Conservation (phyloP, 1,140 invertebrate genomes). For the Pinna nobilis region DNA sequence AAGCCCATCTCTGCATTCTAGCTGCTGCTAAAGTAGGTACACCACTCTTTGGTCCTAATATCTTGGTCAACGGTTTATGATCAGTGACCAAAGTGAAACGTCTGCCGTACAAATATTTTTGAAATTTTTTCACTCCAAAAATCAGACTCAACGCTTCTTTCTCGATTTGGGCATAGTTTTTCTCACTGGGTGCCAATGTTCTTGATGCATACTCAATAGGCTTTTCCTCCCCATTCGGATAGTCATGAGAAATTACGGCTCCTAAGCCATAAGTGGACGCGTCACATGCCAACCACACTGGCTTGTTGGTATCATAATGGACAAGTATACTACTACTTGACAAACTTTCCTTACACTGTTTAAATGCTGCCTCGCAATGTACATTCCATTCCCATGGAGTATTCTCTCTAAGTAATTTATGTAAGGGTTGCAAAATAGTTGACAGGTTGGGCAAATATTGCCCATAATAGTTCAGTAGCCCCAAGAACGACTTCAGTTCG, state of each 20-base stretch:
- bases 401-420: conserved; percentile 12
- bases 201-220: conserved; percentile 71
- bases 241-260: conserved; percentile 9
- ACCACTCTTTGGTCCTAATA: conserved; percentile 52
- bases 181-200: conserved; percentile 65
- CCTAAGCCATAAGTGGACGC: not conserved
- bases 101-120: conserved; percentile 74
- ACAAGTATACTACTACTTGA: conserved; percentile 46
- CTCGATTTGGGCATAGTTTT: conserved; percentile 74
- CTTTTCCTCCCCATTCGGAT: conserved; percentile 30
- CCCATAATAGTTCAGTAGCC: conserved; percentile 40
- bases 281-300: not conserved
- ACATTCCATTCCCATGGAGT: not conserved
- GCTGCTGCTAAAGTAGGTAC: conserved; percentile 48
- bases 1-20: conserved; percentile 69
- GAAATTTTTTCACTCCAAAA: conserved; percentile 76
- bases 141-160: conserved; percentile 75
- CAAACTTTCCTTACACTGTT: not conserved
- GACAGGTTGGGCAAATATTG: conserved; percentile 34
- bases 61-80: conserved; percentile 62
- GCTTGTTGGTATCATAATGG: conserved; percentile 57
- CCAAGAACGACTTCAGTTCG: conserved; percentile 37
- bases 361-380: not conserved
- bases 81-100: conserved; percentile 58
- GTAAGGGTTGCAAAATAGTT: conserved; percentile 27